phyloP scores from a whole-genome alignment of 2,113 vertebrate species.

The Anseranas semipalmata region DNA sequence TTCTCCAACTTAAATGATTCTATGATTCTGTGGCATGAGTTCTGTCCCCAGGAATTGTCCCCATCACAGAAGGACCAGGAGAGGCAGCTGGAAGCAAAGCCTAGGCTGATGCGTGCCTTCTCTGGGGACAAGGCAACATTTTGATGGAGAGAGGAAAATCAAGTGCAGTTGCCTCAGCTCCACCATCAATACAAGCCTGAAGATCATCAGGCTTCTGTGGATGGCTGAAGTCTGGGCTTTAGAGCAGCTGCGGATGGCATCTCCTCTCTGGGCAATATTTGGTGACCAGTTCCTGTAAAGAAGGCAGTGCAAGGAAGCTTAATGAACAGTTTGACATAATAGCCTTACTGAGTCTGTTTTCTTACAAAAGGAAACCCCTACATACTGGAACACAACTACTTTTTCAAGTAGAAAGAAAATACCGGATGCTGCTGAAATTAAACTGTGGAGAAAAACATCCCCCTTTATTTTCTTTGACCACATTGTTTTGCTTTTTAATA shows the following conservation, averaged over 20 bases:
- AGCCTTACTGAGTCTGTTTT: neutral
- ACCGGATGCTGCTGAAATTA: constrained; percentile 8
- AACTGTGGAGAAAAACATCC: constrained; percentile 31
- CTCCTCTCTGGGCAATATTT: neutral
- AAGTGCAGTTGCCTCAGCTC: neutral
- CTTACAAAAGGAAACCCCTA: neutral
- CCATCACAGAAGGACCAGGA: neutral
- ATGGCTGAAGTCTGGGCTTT: neutral
- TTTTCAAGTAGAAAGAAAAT: constrained; percentile 33
- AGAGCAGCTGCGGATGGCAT: neutral
- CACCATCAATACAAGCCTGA: neutral
- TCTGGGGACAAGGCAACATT: neutral
- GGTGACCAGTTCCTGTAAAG: neutral
- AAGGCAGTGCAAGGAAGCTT: neutral
- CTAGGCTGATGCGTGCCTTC: neutral
- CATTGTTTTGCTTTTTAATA: constrained; percentile 56
- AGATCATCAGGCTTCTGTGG: neutral
- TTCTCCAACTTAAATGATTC: neutral
- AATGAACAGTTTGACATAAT: neutral
- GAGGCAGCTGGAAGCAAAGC: neutral
- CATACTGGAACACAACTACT: neutral
- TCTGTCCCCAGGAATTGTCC: neutral
- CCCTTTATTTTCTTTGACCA: constrained; percentile 35
- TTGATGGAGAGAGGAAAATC: neutral
- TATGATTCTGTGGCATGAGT: neutral